phyloP scores from a whole-genome alignment of 1,140 invertebrate genomes.

The Solenopsis fugax region DNA sequence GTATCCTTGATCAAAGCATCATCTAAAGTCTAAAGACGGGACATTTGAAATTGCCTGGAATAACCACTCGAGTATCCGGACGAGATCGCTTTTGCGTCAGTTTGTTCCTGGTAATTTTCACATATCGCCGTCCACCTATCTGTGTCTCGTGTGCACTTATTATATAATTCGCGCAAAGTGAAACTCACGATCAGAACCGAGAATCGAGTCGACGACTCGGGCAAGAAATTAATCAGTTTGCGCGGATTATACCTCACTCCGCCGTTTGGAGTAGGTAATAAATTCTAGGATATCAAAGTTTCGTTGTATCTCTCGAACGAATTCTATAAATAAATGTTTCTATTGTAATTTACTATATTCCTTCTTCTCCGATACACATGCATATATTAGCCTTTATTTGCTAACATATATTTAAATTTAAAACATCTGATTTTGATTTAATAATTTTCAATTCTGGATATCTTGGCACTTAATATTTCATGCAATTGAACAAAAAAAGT shows the following conservation, averaged over 20 bases:
- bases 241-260: conserved; percentile 72
- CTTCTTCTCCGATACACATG: not conserved
- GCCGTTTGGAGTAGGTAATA: conserved; percentile 63
- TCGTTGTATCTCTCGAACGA: conserved; percentile 80
- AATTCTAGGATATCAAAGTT: conserved; percentile 77
- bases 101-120: conserved; percentile 65
- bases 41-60: conserved; percentile 50
- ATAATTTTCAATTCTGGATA: not conserved
- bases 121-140: conserved; percentile 76
- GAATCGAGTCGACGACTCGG: conserved; percentile 15
- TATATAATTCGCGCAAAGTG: conserved; percentile 69
- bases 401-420: not conserved
- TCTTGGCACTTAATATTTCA: not conserved
- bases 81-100: conserved; percentile 21
- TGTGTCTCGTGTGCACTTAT: conserved; percentile 83
- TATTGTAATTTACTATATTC: conserved; percentile 75
- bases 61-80: not conserved
- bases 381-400: not conserved
- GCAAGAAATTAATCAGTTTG: conserved; percentile 61
- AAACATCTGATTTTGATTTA: not conserved
- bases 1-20: conserved; percentile 66
- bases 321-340: conserved; percentile 85
- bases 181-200: conserved; percentile 48
- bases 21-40: conserved; percentile 68
- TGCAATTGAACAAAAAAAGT: not conserved